Evolutionary conservation across 37 sponge, comb jelly and placozoan genomes (phyloP).

Genomic region (Ianthella basta): DNA sequence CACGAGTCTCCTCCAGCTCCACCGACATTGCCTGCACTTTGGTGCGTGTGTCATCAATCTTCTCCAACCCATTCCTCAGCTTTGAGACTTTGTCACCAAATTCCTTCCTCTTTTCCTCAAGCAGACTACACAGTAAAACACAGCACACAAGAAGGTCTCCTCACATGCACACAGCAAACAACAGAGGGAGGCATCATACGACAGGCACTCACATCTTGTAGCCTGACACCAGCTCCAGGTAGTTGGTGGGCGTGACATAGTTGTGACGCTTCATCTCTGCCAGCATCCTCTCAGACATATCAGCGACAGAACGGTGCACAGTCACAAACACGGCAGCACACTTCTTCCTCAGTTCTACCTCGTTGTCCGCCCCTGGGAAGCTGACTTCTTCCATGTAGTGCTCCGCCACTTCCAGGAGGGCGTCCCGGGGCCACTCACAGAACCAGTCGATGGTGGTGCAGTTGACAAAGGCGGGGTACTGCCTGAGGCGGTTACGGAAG

Average conservation of each 20-base stretch:
- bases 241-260: slow-evolving; percentile 99
- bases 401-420: slow-evolving; percentile 96
- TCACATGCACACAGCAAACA: not conserved
- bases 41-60: slow-evolving; percentile 92
- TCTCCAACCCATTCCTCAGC: slow-evolving; percentile 90
- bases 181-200: not conserved
- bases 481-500: slow-evolving; percentile 94
- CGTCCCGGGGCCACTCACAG: slow-evolving; percentile 98
- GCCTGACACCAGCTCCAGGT: slow-evolving; percentile 97
- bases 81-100: slow-evolving; percentile 90
- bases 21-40: slow-evolving; percentile 97
- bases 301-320: slow-evolving; percentile 91
- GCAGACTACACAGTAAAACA: slow-evolving; percentile 52
- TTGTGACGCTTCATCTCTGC: slow-evolving; percentile 98
- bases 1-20: slow-evolving; percentile 91
- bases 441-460: slow-evolving; percentile 99
- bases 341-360: slow-evolving; percentile 59
- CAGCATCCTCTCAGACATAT: slow-evolving; percentile 93
- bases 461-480: slow-evolving; percentile 98
- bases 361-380: slow-evolving; percentile 43
- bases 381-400: slow-evolving; percentile 90
- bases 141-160: not conserved
- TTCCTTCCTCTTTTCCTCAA: slow-evolving; percentile 95
- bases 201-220: slow-evolving; percentile 76
- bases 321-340: slow-evolving; percentile 89